Evolutionary conservation across 2,888 invertebrate genomes (phyloP).

Genomic region (Acanthosepion esculentum): DNA sequence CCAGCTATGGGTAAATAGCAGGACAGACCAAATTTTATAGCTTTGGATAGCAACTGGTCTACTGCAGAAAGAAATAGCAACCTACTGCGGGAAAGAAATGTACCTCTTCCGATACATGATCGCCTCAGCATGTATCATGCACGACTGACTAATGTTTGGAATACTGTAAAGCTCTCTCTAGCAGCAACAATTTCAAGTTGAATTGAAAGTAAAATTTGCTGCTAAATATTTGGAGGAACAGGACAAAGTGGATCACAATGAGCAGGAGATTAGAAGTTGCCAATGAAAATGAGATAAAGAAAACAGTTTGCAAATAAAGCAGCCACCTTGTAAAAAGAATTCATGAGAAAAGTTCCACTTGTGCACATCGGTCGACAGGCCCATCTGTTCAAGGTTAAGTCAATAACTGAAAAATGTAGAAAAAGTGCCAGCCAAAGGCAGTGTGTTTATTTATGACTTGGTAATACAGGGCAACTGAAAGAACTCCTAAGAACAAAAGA

Average conservation of each 20-base stretch:
- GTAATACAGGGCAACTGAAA: background rate
- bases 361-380: background rate
- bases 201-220: too few species aligned
- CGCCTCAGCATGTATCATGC: too few species aligned
- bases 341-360: slow-evolving; percentile 10
- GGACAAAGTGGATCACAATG: background rate
- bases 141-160: too few species aligned
- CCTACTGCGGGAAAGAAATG: too few species aligned
- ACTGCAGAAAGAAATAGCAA: too few species aligned
- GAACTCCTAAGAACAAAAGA: background rate
- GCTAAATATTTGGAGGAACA: too few species aligned
- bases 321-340: background rate
- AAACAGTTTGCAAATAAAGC: background rate
- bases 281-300: background rate
- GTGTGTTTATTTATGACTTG: background rate
- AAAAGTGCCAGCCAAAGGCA: background rate
- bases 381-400: background rate
- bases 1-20: too few species aligned
- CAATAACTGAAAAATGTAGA: background rate
- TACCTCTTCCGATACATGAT: too few species aligned
- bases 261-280: background rate
- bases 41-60: too few species aligned
- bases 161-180: too few species aligned
- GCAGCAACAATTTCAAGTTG: too few species aligned
- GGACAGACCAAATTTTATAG: too few species aligned